These are phyloP conservation scores for Gavialis gangeticus DNA, from an alignment of 2,113 vertebrate species.

Conservation along the genomic window DNA sequence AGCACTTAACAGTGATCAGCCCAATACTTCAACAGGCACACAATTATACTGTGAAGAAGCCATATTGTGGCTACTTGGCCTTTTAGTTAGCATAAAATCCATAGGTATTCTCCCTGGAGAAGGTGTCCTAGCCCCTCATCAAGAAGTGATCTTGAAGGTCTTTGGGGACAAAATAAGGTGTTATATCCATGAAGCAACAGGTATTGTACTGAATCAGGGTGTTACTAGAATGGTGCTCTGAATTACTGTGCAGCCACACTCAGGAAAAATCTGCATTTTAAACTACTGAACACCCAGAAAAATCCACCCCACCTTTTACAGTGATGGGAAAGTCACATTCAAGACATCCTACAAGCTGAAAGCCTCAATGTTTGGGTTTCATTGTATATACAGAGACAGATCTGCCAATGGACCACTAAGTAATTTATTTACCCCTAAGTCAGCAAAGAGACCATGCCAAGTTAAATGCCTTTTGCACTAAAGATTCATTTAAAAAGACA, in stretches of 20 bases:
- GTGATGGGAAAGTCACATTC: neutral
- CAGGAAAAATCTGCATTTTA: neutral
- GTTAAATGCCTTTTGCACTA: constrained; percentile 13
- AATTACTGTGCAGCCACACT: neutral
- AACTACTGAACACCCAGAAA: fast-evolving
- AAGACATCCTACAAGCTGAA: neutral
- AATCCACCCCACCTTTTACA: neutral
- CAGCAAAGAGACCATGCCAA: neutral
- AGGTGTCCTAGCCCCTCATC: too few relatives aligned
- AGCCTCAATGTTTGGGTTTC: neutral
- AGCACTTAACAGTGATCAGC: neutral
- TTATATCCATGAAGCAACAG: neutral
- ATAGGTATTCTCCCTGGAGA: too few relatives aligned
- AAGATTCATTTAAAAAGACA: constrained; percentile 1
- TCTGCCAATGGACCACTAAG: neutral
- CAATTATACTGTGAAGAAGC: too few relatives aligned
- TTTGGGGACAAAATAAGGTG: too few relatives aligned
- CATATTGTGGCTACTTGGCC: too few relatives aligned
- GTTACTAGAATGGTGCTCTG: neutral
- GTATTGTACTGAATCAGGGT: neutral
- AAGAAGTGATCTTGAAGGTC: too few relatives aligned
- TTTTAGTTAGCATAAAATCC: too few relatives aligned
- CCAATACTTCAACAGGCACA: too few relatives aligned
- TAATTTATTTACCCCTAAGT: constrained; percentile 43
- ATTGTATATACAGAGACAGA: neutral